A percentile compares a stretch with the other conserved stretches of the same genome.
phyloP scores from a whole-genome alignment of 2,113 vertebrate genomes.

The Menura novaehollandiae region DNA sequence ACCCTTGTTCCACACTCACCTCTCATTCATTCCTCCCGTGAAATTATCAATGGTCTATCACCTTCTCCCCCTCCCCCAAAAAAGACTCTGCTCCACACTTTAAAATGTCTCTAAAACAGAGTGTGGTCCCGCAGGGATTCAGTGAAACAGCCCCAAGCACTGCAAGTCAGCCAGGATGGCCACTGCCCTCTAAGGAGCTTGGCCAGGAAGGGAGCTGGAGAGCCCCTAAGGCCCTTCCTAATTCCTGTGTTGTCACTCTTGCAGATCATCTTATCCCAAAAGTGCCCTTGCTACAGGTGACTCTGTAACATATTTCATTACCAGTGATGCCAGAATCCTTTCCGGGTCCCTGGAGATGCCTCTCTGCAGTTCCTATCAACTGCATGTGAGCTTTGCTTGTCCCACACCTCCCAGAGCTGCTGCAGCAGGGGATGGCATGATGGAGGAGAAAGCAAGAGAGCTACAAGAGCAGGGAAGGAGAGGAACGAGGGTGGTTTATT shows the following conservation, averaged over 20 bases:
- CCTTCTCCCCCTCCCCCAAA: neutral
- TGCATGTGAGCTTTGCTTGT: accelerated
- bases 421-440: neutral
- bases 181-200: neutral
- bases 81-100: neutral
- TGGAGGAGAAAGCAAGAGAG: neutral
- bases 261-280: neutral
- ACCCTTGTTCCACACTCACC: neutral
- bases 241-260: neutral
- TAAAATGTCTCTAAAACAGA: neutral
- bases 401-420: neutral
- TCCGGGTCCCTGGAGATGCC: neutral
- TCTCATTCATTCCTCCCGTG: neutral
- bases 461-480: neutral
- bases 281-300: neutral
- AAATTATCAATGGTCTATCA: neutral
- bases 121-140: accelerated
- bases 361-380: neutral
- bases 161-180: neutral
- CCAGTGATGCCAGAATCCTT: neutral
- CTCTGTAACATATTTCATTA: accelerated
- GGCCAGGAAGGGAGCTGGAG: neutral
- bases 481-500: neutral
- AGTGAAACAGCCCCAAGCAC: no score
- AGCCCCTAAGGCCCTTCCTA: neutral